Evolutionary conservation across 2,113 vertebrate species (phyloP).

Genomic region (Bucco capensis): DNA sequence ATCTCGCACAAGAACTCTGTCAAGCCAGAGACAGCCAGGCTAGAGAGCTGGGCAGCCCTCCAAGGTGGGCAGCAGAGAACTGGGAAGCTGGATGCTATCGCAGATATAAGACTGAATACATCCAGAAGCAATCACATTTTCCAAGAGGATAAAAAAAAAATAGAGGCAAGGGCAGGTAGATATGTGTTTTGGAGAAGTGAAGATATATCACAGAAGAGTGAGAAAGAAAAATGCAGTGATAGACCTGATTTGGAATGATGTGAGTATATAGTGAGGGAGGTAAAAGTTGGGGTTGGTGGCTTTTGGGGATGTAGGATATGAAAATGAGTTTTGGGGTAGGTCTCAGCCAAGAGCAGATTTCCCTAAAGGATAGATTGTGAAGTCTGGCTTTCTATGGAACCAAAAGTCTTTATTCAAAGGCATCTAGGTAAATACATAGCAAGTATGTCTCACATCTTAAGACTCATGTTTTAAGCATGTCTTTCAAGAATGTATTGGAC

Average conservation of each 20-base stretch:
- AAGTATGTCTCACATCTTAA: background rate
- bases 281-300: background rate
- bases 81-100: background rate
- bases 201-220: background rate
- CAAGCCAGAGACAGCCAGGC: fast-evolving
- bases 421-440: background rate
- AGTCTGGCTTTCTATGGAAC: background rate
- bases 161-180: background rate
- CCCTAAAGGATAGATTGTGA: background rate
- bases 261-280: background rate
- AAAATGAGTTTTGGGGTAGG: background rate
- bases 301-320: background rate
- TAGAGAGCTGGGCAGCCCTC: background rate
- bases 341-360: background rate
- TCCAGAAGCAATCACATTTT: background rate
- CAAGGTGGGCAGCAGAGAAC: background rate
- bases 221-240: background rate
- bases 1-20: background rate
- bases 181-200: background rate
- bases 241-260: background rate
- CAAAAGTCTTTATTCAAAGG: background rate
- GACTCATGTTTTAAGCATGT: background rate
- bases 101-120: background rate
- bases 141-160: background rate
- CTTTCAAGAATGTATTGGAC: background rate